Evolutionary conservation across 2,797 vertebrate species (phyloP).

Genomic region (Iguana delicatissima): DNA sequence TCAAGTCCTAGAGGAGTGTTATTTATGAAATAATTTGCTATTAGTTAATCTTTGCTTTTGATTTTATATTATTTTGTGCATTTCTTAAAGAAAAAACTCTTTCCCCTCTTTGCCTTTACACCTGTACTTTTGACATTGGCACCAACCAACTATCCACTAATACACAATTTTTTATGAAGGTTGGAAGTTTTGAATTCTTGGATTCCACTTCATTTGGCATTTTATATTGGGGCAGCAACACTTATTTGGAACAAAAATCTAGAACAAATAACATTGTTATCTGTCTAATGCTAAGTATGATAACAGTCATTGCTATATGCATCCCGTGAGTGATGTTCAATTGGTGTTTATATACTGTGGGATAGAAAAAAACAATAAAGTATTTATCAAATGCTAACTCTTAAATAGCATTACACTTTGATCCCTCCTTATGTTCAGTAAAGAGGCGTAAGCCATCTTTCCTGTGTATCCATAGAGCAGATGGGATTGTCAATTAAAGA

Average conservation of each 20-base stretch:
- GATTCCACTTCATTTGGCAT: slow-evolving; percentile 23
- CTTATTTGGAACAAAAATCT: not conserved
- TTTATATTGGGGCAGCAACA: not conserved
- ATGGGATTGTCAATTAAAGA: slow-evolving; percentile 3
- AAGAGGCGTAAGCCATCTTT: not conserved
- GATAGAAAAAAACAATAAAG: not conserved
- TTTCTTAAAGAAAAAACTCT: not conserved
- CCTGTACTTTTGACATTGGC: slow-evolving; percentile 8
- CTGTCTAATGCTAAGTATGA: not conserved
- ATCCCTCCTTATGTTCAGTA: slow-evolving; percentile 35
- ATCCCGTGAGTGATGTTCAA: slow-evolving; percentile 12
- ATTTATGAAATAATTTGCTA: too few relatives aligned
- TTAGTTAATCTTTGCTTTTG: slow-evolving; percentile 22
- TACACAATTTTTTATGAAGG: not conserved
- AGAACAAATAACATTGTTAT: slow-evolving; percentile 1
- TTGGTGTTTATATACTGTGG: slow-evolving; percentile 1
- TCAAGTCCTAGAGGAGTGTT: too few relatives aligned
- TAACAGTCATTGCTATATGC: not conserved
- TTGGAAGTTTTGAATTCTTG: not conserved
- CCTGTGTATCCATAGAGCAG: not conserved
- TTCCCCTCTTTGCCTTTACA: not conserved
- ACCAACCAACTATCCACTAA: not conserved
- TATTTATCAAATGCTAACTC: slow-evolving; percentile 24
- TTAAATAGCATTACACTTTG: slow-evolving; percentile 2
- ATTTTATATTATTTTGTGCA: slow-evolving; percentile 11